Base-by-base conservation (phyloP, 1,140 invertebrate genomes). In the Ylistrum balloti region DNA sequence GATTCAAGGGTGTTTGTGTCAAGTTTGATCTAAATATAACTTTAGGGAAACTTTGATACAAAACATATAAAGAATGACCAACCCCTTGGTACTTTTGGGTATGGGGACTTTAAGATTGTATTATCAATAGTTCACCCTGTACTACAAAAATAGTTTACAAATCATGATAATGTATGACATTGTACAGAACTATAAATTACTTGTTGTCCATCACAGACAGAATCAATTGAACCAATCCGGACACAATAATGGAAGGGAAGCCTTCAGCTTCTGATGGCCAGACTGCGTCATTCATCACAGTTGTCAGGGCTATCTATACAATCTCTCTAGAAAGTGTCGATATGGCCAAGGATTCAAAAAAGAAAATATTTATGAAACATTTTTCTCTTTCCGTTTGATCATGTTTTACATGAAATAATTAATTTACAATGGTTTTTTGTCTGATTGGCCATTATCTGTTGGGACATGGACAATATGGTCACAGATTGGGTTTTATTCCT, bases 181-280 rank as follows among this genome's bases (percentile, higher is more conserved):
- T 74, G 56, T 74, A 74, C n/a, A 74, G 56, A 74, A 28, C 22
- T n/a, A 74, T 74, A 22, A 22, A 74, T 74, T 74, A 74, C n/a
- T 7, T 7, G 17, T 28, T 74, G 56, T 74, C 56, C 56, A 74
- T 74, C 56, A 74, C 56, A 74, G 56, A 74, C 56, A 74, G 56
- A 74, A 74, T 74, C 56, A 74, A 74, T 74, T 74, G 56, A 11
- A 74, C 56, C 56, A 74, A 74, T 74, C 56, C 28, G 56, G 56
- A n/a, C 56, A 74, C 56, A 74, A 74, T 74, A 74, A 74, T 74
- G 56, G 56, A 22, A 28, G 56, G 56, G 22, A 74, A 74, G 56
- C 56, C 56, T 9, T 74, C 28, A 74, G 20, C n/a, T 7, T 74
- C 56, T 28, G 56, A 74, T 74, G 56, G 56, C 56, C 56, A 74